Evolutionary conservation across 2,113 vertebrate genomes (phyloP).

Genomic region (Hippocampus zosterae): DNA sequence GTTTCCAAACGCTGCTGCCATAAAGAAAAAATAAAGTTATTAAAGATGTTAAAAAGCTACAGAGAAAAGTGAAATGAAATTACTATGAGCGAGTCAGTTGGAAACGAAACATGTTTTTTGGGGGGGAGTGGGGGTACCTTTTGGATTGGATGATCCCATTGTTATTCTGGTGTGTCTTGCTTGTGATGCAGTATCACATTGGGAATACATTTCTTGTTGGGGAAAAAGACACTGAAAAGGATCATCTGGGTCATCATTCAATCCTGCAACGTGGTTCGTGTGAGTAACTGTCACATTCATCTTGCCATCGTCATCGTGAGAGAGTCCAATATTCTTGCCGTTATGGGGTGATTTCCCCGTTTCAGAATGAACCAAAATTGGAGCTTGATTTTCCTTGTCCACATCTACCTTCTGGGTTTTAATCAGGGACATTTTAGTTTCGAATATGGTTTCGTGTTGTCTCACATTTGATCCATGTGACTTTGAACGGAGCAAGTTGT

Average conservation of each 20-base stretch:
- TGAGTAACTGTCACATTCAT: not conserved
- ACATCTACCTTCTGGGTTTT: constrained; percentile 47
- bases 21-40: not conserved
- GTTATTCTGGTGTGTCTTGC: not conserved
- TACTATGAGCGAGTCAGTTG: not conserved
- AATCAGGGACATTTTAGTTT: constrained; percentile 14
- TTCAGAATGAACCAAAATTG: constrained; percentile 1
- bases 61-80: not conserved
- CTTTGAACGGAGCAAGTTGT: constrained; percentile 51
- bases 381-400: constrained; percentile 61
- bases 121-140: not conserved
- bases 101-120: not conserved
- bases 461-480: constrained; percentile 9
- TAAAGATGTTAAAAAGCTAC: not conserved
- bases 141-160: not conserved
- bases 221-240: constrained; percentile 6
- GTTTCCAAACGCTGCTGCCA: not conserved
- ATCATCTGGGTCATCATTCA: not conserved
- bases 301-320: not conserved
- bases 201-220: constrained; percentile 1
- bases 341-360: constrained; percentile 14
- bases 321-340: not conserved
- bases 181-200: not conserved
- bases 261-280: not conserved
- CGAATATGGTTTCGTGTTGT: not conserved